phyloP scores from a whole-genome alignment of 2,113 vertebrate genomes.

The Podarcis muralis region DNA sequence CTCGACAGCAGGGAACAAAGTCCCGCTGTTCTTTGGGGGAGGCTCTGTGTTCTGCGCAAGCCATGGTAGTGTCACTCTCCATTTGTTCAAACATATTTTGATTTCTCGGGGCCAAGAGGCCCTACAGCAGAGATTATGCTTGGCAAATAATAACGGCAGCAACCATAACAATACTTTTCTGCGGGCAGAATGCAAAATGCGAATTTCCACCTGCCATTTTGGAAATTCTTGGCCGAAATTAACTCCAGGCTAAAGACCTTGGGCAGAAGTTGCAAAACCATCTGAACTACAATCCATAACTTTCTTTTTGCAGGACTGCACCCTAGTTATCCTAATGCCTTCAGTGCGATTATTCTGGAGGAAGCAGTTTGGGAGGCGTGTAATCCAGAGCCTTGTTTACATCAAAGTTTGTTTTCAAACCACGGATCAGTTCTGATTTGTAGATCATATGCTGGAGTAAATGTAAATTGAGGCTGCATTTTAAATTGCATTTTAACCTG shows the following conservation, averaged over 20 bases:
- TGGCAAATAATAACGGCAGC: slow-evolving; percentile 6
- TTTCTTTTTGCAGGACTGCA: background rate
- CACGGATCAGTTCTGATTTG: background rate
- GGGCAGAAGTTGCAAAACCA: background rate
- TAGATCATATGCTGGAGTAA: background rate
- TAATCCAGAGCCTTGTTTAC: background rate
- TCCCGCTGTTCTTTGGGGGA: fast-evolving
- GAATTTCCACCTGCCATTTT: background rate
- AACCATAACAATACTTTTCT: background rate
- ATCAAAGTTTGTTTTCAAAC: background rate
- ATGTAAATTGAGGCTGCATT: no score
- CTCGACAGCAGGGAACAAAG: slow-evolving; percentile 39
- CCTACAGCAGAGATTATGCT: slow-evolving; percentile 51
- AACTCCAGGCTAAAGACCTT: fast-evolving
- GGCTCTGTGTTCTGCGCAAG: fast-evolving
- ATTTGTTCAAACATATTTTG: slow-evolving; percentile 34
- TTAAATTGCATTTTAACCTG: no score
- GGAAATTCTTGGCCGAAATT: background rate
- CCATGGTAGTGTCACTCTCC: background rate
- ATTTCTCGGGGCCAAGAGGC: slow-evolving; percentile 36
- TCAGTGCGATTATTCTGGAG: background rate
- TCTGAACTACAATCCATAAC: background rate
- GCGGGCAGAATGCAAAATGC: fast-evolving
- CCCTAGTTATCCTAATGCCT: background rate
- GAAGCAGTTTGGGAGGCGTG: background rate